Conservation (phyloP, 2,797 vertebrate genomes). For the Pipistrellus pipistrellus region DNA sequence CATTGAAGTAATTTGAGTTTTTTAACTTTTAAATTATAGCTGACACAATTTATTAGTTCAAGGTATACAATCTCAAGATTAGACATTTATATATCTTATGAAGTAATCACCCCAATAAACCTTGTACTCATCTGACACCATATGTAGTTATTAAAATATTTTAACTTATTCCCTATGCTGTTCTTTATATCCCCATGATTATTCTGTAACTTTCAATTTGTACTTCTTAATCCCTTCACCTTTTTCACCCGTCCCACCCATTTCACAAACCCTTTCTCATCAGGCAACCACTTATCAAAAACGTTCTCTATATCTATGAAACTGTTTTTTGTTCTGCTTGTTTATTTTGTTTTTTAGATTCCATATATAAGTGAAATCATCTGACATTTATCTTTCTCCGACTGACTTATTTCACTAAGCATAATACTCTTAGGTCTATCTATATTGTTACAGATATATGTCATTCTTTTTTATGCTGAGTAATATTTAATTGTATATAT, state of each 20-base stretch:
- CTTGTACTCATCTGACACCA: not conserved
- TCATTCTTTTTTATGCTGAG: not conserved
- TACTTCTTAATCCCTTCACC: not conserved
- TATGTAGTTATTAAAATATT: not conserved
- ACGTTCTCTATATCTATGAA: not conserved
- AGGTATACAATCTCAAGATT: not conserved
- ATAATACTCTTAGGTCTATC: not conserved
- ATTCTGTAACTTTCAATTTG: not conserved
- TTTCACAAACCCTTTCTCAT: not conserved
- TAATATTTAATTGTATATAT: not conserved
- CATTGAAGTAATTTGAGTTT: not conserved
- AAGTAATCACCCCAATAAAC: not conserved
- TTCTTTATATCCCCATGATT: not conserved
- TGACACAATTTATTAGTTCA: not conserved
- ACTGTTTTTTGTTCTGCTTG: not conserved
- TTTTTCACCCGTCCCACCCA: not conserved
- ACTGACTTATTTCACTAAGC: not conserved
- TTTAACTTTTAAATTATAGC: not conserved
- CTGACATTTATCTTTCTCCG: not conserved
- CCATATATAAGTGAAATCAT: not conserved
- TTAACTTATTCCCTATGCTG: not conserved
- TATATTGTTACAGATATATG: not conserved
- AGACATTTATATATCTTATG: not conserved
- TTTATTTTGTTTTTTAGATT: not conserved
- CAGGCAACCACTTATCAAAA: not conserved